A percentile compares a stretch with the other conserved stretches of the same genome.
phyloP scores from a whole-genome alignment of 30 jellyfish, hydroid and myxozoan genomes.

The Chironex yamaguchii region DNA sequence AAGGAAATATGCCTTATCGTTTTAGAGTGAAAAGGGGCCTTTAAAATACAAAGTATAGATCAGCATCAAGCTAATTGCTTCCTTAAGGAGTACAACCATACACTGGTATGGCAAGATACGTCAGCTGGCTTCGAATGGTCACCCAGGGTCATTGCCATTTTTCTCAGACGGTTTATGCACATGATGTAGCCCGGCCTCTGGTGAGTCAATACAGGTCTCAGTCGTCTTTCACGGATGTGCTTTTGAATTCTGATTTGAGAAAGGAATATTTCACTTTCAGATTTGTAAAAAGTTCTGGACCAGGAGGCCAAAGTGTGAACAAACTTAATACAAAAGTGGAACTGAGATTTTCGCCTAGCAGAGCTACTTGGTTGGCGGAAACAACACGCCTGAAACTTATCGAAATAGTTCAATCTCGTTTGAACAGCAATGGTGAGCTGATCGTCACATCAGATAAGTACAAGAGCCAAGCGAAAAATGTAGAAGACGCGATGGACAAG shows the following conservation, averaged over 20 bases:
- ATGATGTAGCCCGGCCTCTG: too few relatives aligned
- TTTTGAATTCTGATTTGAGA: not conserved
- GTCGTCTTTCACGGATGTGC: not conserved
- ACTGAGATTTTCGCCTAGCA: conserved; percentile 64
- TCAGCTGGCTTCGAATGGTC: too few relatives aligned
- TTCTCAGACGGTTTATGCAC: too few relatives aligned
- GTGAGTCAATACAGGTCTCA: too few relatives aligned
- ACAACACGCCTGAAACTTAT: conserved; percentile 59
- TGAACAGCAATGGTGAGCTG: conserved; percentile 80
- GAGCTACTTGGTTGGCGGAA: conserved; percentile 79
- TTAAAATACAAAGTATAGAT: too few relatives aligned
- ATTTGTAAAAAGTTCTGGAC: conserved; percentile 88
- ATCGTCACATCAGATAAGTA: conserved; percentile 80
- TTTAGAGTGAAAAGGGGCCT: too few relatives aligned
- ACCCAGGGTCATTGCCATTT: too few relatives aligned
- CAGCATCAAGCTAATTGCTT: too few relatives aligned
- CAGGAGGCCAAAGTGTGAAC: conserved; percentile 96
- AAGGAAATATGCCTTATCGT: too few relatives aligned
- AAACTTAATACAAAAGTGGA: conserved; percentile 83
- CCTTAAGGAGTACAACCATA: too few relatives aligned
- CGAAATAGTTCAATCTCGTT: conserved; percentile 64
- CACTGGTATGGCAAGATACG: too few relatives aligned
- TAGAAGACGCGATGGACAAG: conserved; percentile 77
- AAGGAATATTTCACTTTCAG: not conserved
- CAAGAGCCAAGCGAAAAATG: conserved; percentile 80